Evolutionary conservation across 53 echinoderm and acorn worm genomes (phyloP).

Genomic region (Antedon mediterranea): DNA sequence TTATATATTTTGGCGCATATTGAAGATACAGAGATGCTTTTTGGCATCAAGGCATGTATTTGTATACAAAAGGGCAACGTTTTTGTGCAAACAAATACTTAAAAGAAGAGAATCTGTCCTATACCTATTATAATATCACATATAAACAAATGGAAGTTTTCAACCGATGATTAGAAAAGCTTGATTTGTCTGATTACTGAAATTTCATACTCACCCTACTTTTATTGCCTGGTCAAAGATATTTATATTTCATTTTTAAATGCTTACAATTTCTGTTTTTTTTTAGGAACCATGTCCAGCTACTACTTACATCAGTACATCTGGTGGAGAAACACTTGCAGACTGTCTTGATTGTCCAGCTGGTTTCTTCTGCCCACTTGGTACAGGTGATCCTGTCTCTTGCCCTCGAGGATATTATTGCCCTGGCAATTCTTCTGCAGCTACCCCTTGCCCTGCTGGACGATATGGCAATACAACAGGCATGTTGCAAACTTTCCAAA

Average conservation of each 20-base stretch:
- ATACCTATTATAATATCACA: too few species aligned
- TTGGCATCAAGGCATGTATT: too few species aligned
- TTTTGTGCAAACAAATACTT: too few species aligned
- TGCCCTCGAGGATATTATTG: constrained; percentile 89
- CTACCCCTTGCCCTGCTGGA: constrained; percentile 70
- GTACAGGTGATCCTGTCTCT: constrained; percentile 39
- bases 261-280: not conserved
- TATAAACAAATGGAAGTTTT: too few species aligned
- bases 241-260: not conserved
- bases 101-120: too few species aligned
- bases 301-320: constrained; percentile 46
- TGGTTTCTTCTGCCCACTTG: constrained; percentile 77
- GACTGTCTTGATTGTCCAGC: constrained; percentile 74
- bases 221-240: not conserved
- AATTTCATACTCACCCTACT: not conserved
- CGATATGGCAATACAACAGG: constrained; percentile 77
- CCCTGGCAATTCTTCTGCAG: constrained; percentile 59
- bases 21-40: too few species aligned
- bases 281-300: constrained; percentile 69
- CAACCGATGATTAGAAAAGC: too few species aligned
- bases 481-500: too few species aligned
- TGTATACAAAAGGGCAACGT: too few species aligned
- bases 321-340: constrained; percentile 43
- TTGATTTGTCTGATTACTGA: not conserved
- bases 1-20: too few species aligned